Conservation (phyloP, 2,888 invertebrate genomes). For the Drosophila kuntzei region DNA sequence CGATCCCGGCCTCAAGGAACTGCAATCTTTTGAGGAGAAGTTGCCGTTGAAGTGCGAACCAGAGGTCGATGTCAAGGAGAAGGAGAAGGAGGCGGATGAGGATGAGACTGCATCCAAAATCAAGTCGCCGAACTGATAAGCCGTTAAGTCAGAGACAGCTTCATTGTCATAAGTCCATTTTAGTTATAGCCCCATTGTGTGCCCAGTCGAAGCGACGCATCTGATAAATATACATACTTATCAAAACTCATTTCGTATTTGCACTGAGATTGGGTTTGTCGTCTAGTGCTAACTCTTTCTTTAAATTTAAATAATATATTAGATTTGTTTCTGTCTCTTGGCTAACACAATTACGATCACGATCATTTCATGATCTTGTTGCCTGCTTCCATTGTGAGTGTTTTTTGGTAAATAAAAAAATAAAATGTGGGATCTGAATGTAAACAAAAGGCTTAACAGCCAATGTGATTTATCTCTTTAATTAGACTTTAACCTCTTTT, state of each 20-base stretch:
- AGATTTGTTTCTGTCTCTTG: neutral
- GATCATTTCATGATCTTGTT: constrained; percentile 17
- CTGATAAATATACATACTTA: constrained; percentile 56
- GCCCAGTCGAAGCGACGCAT: constrained; percentile 4
- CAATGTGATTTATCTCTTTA: constrained; percentile 20
- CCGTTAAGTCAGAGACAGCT: constrained; percentile 34
- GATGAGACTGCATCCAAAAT: constrained; percentile 25
- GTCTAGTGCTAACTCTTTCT: constrained; percentile 16
- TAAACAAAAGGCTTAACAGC: constrained; percentile 16
- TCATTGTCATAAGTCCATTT: constrained; percentile 62
- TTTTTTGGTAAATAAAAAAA: constrained; percentile 31
- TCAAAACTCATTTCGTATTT: constrained; percentile 36
- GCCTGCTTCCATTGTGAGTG: constrained; percentile 14
- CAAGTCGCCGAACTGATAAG: constrained; percentile 43
- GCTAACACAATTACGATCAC: constrained; percentile 16
- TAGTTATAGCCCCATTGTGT: constrained; percentile 53
- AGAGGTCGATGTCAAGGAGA: constrained; percentile 4
- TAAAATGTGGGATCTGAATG: constrained; percentile 39
- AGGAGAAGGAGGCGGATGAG: neutral
- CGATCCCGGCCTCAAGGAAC: constrained; percentile 75
- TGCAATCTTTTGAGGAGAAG: constrained; percentile 67
- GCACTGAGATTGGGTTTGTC: constrained; percentile 18
- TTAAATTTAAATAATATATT: constrained; percentile 33
- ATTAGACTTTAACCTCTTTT: neutral
- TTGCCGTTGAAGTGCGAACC: constrained; percentile 40